Conservation (phyloP, 2,797 vertebrate genomes). For the Erithacus rubecula region DNA sequence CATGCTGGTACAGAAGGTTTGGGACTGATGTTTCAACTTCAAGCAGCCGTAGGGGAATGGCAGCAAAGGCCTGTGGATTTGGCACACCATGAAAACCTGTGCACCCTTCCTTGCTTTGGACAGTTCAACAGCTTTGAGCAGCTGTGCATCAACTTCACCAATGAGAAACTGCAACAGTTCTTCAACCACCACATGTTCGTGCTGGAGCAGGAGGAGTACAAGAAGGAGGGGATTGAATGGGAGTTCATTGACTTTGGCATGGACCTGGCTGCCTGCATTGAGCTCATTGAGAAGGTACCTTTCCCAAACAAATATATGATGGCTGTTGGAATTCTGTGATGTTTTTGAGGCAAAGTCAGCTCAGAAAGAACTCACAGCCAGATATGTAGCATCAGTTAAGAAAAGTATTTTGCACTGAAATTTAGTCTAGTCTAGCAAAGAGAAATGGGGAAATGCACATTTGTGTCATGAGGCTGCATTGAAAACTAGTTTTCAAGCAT, state of each 20-base stretch:
- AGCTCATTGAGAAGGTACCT: conserved; percentile 78
- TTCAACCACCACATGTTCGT: conserved; percentile 84
- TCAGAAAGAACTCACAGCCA: neutral
- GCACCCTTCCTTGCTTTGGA: neutral
- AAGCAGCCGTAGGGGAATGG: no score
- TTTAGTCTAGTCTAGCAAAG: neutral
- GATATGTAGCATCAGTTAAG: neutral
- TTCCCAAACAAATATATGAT: neutral
- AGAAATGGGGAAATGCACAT: neutral
- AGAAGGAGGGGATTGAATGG: no score
- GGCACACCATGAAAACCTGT: no score
- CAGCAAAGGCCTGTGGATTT: no score
- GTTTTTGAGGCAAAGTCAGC: neutral
- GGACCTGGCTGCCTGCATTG: no score
- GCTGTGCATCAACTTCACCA: conserved; percentile 45
- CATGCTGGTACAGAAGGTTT: no score
- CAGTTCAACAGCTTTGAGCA: conserved; percentile 51
- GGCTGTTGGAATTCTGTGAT: neutral
- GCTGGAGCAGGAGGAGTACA: conserved; percentile 78
- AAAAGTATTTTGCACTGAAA: neutral
- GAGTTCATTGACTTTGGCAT: no score
- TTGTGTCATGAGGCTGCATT: neutral
- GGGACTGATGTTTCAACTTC: no score
- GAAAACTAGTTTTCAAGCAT: neutral
- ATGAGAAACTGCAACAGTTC: conserved; percentile 74